Percentiles rank a stretch among this genome's conserved stretches.
Evolutionary conservation across 2,888 invertebrate species (phyloP).

Genomic region (Hypercompe scribonia): DNA sequence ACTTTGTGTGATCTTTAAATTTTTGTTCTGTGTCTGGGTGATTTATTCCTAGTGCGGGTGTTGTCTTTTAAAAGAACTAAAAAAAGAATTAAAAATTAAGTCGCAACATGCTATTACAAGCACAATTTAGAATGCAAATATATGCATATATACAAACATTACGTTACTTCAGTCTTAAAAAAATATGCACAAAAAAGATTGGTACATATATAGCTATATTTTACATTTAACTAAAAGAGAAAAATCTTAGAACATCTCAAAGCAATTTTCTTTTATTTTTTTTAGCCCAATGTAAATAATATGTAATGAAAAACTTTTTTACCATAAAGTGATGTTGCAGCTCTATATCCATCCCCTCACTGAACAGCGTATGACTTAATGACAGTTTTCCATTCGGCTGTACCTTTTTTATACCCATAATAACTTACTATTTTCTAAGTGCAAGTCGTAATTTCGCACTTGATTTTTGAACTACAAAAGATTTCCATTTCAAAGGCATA

Average conservation of each 20-base stretch:
- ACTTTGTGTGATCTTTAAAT: too few species aligned
- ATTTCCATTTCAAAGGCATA: background rate
- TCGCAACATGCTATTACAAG: background rate
- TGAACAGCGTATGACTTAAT: background rate
- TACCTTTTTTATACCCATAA: background rate
- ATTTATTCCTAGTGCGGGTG: too few species aligned
- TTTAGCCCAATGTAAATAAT: background rate
- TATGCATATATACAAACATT: background rate
- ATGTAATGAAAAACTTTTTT: background rate
- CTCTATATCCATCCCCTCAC: background rate
- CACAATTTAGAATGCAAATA: background rate
- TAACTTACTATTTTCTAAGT: slow-evolving; percentile 6
- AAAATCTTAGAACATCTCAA: background rate
- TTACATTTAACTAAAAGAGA: background rate
- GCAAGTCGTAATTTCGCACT: slow-evolving; percentile 7
- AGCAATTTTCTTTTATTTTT: background rate
- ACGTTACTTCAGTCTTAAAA: too few species aligned
- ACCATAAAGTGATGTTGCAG: background rate
- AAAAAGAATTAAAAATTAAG: background rate
- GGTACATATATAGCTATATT: background rate
- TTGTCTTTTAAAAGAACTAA: too few species aligned
- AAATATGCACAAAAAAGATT: too few species aligned
- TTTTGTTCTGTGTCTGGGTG: too few species aligned
- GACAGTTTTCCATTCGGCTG: slow-evolving; percentile 3
- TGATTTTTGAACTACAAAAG: slow-evolving; percentile 7